A percentile compares a stretch with the other conserved stretches of the same genome.
Conservation (phyloP, 2,888 invertebrate species). For the Anthoptus insignis region DNA sequence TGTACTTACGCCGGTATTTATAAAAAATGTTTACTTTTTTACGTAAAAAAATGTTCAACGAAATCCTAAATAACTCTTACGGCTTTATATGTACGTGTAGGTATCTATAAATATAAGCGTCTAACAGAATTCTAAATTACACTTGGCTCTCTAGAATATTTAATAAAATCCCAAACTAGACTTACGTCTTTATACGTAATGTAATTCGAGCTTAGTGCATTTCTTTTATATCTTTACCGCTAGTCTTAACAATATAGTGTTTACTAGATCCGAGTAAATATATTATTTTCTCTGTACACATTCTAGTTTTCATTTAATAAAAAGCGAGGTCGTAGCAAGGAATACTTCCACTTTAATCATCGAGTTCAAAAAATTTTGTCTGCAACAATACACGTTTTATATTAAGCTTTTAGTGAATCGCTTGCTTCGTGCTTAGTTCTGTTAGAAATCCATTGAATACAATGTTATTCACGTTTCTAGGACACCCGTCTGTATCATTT, state of each 20-base stretch:
- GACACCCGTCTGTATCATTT: neutral
- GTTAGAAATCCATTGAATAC: constrained; percentile 9
- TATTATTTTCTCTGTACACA: neutral
- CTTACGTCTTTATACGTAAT: too few species aligned
- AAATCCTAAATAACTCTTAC: too few species aligned
- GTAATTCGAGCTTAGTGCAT: constrained; percentile 11
- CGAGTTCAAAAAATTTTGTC: neutral
- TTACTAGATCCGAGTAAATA: neutral
- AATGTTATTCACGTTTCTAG: constrained; percentile 11
- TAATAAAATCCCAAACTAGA: too few species aligned
- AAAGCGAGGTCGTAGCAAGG: neutral
- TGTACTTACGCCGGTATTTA: too few species aligned
- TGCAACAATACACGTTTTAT: neutral
- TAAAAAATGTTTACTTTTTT: too few species aligned
- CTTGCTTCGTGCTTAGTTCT: constrained; percentile 4
- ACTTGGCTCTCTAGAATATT: too few species aligned
- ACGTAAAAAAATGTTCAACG: too few species aligned
- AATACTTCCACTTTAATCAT: constrained; percentile 13
- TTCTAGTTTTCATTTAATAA: constrained; percentile 8
- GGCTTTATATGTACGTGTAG: too few species aligned
- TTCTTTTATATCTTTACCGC: constrained; percentile 1
- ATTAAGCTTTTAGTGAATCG: constrained; percentile 11
- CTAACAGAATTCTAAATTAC: too few species aligned
- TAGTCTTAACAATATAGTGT: constrained; percentile 6
- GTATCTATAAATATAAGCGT: too few species aligned